Evolutionary conservation across 2,113 vertebrate genomes (phyloP).

Genomic region (Pluvialis apricaria): DNA sequence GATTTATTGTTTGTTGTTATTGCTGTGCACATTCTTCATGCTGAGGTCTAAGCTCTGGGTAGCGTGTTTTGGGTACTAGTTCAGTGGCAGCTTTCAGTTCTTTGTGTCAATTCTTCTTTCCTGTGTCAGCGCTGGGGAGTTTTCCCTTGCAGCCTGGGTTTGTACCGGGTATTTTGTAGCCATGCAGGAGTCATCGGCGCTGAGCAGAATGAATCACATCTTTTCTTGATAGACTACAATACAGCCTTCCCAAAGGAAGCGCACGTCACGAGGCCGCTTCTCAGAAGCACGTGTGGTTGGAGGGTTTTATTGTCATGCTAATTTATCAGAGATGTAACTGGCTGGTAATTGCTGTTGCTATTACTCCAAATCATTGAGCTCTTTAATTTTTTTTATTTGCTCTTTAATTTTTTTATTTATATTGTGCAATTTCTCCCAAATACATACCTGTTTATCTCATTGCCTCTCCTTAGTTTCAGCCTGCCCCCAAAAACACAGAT

Average conservation of each 20-base stretch:
- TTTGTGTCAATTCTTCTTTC: neutral
- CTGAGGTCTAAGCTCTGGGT: neutral
- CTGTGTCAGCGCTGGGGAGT: neutral
- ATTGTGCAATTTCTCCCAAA: neutral
- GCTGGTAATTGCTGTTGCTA: neutral
- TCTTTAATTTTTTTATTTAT: neutral
- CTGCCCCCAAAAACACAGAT: neutral
- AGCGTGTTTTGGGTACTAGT: rapidly evolving
- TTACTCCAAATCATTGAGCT: neutral
- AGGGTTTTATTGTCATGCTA: neutral
- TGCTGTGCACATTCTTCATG: neutral
- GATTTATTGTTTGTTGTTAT: neutral
- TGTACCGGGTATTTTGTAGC: neutral
- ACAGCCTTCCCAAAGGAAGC: slow-evolving; percentile 1
- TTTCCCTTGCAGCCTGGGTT: neutral
- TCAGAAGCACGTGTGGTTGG: neutral
- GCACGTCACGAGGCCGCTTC: neutral
- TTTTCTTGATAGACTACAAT: neutral
- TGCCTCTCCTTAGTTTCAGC: neutral
- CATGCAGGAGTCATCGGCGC: neutral
- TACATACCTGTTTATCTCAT: neutral
- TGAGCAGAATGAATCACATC: neutral
- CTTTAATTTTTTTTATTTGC: neutral
- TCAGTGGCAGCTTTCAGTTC: neutral
- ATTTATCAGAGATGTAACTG: neutral